Conservation (phyloP, 1,140 invertebrate species). For the Eciton burchellii region DNA sequence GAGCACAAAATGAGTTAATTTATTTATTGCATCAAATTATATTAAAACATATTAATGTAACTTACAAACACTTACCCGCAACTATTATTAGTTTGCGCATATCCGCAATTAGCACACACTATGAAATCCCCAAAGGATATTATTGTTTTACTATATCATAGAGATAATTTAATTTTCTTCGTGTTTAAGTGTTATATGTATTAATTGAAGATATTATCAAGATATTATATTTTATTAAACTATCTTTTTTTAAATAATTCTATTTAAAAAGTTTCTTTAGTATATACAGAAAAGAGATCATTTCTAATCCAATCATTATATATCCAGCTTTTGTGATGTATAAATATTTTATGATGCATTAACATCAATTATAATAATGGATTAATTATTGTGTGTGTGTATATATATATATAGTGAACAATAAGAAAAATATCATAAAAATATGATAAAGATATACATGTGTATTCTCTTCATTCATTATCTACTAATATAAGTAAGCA, state of each 20-base stretch:
- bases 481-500: constrained; percentile 9
- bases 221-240: background rate
- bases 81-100: constrained; percentile 29
- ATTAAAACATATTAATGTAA: background rate
- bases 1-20: constrained; percentile 15
- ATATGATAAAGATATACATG: background rate
- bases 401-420: background rate
- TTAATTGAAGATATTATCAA: too few species aligned
- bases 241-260: too few species aligned
- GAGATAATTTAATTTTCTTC: background rate
- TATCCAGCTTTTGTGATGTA: background rate
- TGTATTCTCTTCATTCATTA: constrained; percentile 29
- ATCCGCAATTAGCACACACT: constrained; percentile 43
- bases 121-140: background rate
- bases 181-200: background rate
- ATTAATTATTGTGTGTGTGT: background rate
- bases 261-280: too few species aligned
- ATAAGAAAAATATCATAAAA: background rate
- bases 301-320: too few species aligned
- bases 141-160: background rate
- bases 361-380: background rate
- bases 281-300: too few species aligned
- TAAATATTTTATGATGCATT: background rate
- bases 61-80: constrained; percentile 54
- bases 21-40: background rate